Evolutionary conservation across 2,888 invertebrate genomes (phyloP), one percentile per base, ranked within the genome.

Genomic region (Portevinia maculata): DNA sequence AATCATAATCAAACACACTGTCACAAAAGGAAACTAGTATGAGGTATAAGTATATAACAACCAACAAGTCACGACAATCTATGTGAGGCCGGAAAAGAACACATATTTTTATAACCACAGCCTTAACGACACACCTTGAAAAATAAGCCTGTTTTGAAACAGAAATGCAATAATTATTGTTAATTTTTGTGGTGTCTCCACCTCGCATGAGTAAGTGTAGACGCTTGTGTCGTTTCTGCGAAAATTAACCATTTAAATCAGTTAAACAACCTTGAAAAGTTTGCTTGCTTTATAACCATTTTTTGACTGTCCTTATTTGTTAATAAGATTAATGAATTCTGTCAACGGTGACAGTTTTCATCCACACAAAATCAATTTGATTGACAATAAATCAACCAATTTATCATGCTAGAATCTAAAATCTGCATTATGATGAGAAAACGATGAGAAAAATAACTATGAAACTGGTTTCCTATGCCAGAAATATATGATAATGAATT

Each of bases 241-340:
- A 34, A 59, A 69, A 69, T 34, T 34, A 39, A 39, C 3, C 11
- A 19, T 19, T 11, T 46, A 59, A 59, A 48, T 59, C 48, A 69
- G 37, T 57, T 8, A 3, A 28, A 28, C 19, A 39, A 30, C 69
- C 69, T 59, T 59, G 69, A 21, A 30, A 19, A 19, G 13, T 30
- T 21, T 37, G 37, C 37, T 37, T 30, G 13, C 9, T 28, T 48
- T 17, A 21, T 37, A 11, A 3, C 21, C n/a, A 5, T 32, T 17
- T 15, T 28, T 30, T 6, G 13, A 19, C 30, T 7, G 52, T 64
- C 64, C 52, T 64, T 52, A 24, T 44, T 65, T 53, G 13, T 34
- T 32, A 44, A 44, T 21, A 9, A 21, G 21, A 55, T 67, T 67
- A 67, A 67, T 53, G 41, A 53, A 24, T 21, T 15, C 55, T 17